Percentiles rank a stretch among this genome's conserved stretches.
phyloP scores from a whole-genome alignment of 1,140 invertebrate genomes.

The Bombus turneri region DNA sequence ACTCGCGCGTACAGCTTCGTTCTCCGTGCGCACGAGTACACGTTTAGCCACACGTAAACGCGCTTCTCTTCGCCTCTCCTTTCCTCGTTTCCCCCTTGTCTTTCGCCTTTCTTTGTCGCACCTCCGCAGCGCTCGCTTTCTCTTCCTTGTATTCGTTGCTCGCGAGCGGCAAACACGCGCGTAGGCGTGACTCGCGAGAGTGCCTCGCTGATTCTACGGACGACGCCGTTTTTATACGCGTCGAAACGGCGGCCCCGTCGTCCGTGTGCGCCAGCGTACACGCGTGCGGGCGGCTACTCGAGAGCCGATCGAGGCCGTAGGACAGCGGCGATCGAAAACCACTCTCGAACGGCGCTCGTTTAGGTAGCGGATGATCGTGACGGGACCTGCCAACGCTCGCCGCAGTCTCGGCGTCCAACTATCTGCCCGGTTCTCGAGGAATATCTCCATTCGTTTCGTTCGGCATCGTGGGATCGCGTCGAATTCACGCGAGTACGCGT shows the following conservation, averaged over 20 bases:
- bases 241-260: not conserved
- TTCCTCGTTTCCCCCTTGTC: not conserved
- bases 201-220: constrained; percentile 43
- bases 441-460: no score
- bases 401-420: no score
- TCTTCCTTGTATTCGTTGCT: not conserved
- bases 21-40: constrained; percentile 16
- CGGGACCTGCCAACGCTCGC: no score
- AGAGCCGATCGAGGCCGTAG: constrained; percentile 17
- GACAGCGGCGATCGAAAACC: constrained; percentile 20
- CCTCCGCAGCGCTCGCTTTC: not conserved
- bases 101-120: not conserved
- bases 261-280: no score
- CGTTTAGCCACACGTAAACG: constrained; percentile 19
- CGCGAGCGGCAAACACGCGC: constrained; percentile 50
- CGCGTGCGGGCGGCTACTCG: no score
- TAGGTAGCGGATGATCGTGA: constrained; percentile 49
- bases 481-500: not conserved
- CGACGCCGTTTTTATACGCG: constrained; percentile 46
- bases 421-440: no score
- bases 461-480: not conserved
- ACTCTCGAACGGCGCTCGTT: constrained; percentile 28
- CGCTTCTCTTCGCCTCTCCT: not conserved
- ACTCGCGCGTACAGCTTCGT: constrained; percentile 45
- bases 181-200: constrained; percentile 59